Conservation (phyloP, 2,888 invertebrate genomes). For the Drepana falcataria region DNA sequence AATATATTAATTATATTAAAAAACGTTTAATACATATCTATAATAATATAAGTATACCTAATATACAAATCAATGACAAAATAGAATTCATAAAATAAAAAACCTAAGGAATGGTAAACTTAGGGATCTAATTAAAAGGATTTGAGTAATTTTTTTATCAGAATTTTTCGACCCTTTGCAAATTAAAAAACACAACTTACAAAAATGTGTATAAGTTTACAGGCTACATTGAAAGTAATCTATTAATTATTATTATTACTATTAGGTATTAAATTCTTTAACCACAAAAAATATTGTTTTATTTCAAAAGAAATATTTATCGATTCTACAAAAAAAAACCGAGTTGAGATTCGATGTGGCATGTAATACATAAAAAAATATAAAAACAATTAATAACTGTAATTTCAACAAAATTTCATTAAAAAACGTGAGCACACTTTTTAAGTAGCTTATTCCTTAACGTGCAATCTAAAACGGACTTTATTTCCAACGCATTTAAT, state of each 20-base stretch:
- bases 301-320: too few relatives aligned
- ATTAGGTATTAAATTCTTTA: too few relatives aligned
- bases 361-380: background rate
- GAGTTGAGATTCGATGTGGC: constrained; percentile 34
- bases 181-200: background rate
- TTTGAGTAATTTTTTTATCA: constrained; percentile 1
- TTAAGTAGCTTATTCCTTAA: background rate
- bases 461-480: background rate
- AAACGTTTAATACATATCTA: constrained; percentile 18
- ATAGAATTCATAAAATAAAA: constrained; percentile 17
- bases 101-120: constrained; percentile 38
- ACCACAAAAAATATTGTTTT: too few relatives aligned
- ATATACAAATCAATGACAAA: constrained; percentile 24
- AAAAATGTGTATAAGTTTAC: constrained; percentile 5
- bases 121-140: constrained; percentile 11
- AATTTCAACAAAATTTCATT: background rate
- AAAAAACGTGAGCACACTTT: background rate
- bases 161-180: background rate
- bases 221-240: too few relatives aligned
- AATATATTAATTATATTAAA: constrained; percentile 12
- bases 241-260: too few relatives aligned
- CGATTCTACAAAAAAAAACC: constrained; percentile 14
- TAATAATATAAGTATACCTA: constrained; percentile 10
- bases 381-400: too few relatives aligned
- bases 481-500: background rate